phyloP scores from a whole-genome alignment of 2,797 vertebrate species.

The Peromyscus eremicus region DNA sequence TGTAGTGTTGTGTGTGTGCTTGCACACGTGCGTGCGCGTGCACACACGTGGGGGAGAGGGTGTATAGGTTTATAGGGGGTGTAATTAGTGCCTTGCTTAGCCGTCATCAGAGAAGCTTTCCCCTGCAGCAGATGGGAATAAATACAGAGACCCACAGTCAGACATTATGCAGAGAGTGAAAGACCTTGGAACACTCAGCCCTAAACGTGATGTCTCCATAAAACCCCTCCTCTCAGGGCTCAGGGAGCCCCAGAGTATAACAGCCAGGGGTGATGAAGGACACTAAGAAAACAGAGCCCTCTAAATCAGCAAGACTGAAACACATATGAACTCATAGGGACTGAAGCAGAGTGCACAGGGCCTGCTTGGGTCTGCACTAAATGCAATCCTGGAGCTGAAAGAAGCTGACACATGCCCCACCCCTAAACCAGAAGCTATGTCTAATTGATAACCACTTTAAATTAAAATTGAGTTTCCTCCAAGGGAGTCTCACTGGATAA shows the following conservation, averaged over 20 bases:
- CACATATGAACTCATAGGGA: neutral
- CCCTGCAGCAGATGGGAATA: neutral
- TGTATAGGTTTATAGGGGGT: neutral
- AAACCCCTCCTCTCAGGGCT: neutral
- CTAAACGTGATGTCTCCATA: neutral
- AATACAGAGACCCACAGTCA: neutral
- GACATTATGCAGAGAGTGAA: neutral
- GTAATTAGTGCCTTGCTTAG: neutral
- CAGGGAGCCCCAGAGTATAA: neutral
- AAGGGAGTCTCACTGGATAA: neutral
- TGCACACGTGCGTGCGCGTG: neutral
- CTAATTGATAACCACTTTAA: neutral
- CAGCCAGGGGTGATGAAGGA: neutral
- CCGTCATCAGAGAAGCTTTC: neutral
- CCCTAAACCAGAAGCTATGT: neutral
- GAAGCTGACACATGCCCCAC: neutral
- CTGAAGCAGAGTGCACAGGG: no score
- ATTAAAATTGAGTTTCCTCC: neutral
- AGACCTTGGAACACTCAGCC: neutral
- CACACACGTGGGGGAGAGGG: fast-evolving
- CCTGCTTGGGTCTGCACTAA: neutral
- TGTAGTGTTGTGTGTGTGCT: neutral
- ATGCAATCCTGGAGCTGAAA: neutral
- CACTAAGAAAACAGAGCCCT: neutral
- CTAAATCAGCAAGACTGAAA: neutral